Evolutionary conservation across 2,888 invertebrate species (phyloP).

Genomic region (Lasioglossum lativentre): DNA sequence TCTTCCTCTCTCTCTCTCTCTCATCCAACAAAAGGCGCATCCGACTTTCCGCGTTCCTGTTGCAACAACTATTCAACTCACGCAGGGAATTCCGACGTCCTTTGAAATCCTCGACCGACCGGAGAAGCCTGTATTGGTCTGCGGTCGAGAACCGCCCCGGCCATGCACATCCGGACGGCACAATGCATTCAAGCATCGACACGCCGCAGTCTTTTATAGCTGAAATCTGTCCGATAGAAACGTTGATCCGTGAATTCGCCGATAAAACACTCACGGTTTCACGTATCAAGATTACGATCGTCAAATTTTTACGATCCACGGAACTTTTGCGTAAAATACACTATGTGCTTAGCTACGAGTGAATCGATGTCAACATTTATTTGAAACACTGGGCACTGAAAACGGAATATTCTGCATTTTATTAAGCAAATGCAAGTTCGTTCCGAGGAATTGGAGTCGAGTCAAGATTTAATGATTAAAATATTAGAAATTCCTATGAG

Average conservation of each 20-base stretch:
- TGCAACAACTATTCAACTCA: constrained; percentile 56
- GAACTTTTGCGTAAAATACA: background rate
- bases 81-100: constrained; percentile 48
- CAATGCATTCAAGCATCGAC: constrained; percentile 45
- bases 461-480: background rate
- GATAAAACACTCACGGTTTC: background rate
- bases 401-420: background rate
- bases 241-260: background rate
- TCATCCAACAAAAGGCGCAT: constrained; percentile 40
- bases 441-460: background rate
- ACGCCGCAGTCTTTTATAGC: constrained; percentile 9
- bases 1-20: background rate
- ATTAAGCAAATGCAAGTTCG: background rate
- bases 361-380: background rate
- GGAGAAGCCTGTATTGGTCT: constrained; percentile 39
- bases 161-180: constrained; percentile 23
- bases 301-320: background rate
- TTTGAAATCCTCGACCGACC: constrained; percentile 52
- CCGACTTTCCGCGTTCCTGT: constrained; percentile 45
- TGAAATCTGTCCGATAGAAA: background rate
- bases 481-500: background rate
- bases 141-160: constrained; percentile 35
- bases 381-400: background rate
- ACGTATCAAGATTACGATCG: background rate
- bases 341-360: background rate